Conservation (phyloP, 92 coral and sea anemone species). For the Porites cylindrica region DNA sequence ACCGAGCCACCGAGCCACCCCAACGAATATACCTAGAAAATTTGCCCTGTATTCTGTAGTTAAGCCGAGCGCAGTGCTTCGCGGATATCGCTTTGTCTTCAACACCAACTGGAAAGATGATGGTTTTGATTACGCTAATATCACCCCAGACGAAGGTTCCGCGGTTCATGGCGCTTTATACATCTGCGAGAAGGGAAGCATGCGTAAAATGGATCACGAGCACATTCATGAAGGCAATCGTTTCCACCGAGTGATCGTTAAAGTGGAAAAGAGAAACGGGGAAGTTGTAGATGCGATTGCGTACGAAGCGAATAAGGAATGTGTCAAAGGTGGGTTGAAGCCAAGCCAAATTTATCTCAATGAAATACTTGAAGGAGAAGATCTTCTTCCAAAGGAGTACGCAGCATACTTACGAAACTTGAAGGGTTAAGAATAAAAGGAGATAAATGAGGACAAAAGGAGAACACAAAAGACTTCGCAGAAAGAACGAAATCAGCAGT, state of each 20-base stretch:
- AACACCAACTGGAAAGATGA: slow-evolving; percentile 59
- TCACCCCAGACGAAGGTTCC: slow-evolving; percentile 53
- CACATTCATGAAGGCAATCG: no score
- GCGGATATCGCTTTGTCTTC: slow-evolving; percentile 60
- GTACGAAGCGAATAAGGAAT: slow-evolving; percentile 58
- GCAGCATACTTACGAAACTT: slow-evolving; percentile 24
- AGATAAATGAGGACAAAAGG: neutral
- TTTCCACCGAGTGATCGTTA: no score
- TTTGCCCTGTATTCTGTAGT: no score
- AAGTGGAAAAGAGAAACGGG: no score
- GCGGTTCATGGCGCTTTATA: slow-evolving; percentile 70
- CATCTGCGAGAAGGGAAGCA: slow-evolving; percentile 51
- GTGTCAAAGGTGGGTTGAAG: slow-evolving; percentile 48
- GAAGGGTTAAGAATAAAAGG: neutral
- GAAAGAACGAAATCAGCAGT: neutral
- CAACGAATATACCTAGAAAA: no score
- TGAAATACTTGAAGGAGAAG: slow-evolving; percentile 72
- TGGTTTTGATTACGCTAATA: slow-evolving; percentile 67
- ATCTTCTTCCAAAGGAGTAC: slow-evolving; percentile 40
- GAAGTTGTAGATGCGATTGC: no score
- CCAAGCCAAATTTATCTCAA: slow-evolving; percentile 56
- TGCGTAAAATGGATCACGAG: neutral
- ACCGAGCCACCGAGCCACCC: no score
- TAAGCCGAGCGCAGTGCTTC: slow-evolving; percentile 35
- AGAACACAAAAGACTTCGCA: neutral